Base-by-base conservation (phyloP, 2,113 vertebrate species). In the Corythoichthys haematopterus region DNA sequence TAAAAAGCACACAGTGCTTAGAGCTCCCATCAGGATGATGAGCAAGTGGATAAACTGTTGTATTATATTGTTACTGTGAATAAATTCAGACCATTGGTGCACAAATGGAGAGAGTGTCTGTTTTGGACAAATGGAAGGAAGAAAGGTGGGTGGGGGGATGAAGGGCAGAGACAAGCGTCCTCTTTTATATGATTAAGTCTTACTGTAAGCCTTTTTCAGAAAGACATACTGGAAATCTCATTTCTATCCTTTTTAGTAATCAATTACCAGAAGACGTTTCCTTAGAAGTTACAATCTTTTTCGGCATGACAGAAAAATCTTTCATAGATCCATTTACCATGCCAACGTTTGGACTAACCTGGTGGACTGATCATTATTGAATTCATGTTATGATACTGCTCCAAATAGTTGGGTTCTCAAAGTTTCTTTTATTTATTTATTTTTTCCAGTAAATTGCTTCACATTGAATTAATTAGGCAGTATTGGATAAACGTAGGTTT, bases 171-270 rank as follows among this genome's bases (percentile, higher is more conserved):
- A 73, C 57, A 8, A 71, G 38, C 61, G 63, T 66, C 63, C 47
- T 85, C 65, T 69, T 84, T 86, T 77, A 88, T 82, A 59, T 67
- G 78, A 88, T 87, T 87, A 87, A 68, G 80, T 80, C 55, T 86
- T 88, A 87, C 84, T 77, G 85, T 87, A 84, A 88, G 60, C 64
- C 60, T 77, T 72, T 53, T 60, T 81, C 67, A 69, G 74, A 68
- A 65, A 73, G 80, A 70, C 66, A 64, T 74, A 75, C 79, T 71
- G 82, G 84, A 84, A 85, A 87, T 83, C 63, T 65, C 40, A 76
- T 83, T 83, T 81, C 45, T 70, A 46, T 80, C 67, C 52, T 75
- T 80, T 81, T 75, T 59, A 80, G 75, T 79, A 71, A 71, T 53
- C 82, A 79, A 79, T 83, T 74, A 78, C 77, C 69, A 50, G 33